Base-by-base conservation (phyloP, 2,888 invertebrate genomes). In the Meta bourneti region DNA sequence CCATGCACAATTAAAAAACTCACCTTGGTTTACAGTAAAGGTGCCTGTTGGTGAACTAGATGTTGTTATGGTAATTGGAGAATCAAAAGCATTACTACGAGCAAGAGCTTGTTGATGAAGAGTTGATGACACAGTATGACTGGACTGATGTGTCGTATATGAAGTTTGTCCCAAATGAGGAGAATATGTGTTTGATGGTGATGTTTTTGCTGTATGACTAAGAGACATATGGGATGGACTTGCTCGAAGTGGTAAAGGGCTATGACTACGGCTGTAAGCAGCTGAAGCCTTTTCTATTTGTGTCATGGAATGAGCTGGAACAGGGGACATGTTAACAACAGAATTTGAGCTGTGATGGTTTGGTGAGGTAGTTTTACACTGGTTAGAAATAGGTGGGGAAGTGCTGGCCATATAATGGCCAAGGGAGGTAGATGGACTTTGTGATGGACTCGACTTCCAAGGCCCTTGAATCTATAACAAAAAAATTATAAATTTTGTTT, bases 131-230 rank as follows among this genome's bases (percentile, higher is more conserved):
- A 91, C 87, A 72, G 86, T 82, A 78, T 91, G 91, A 91, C 87
- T 91, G 91, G 91, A 91, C 91, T 91, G 91, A 72, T 91, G 91
- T 91, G 91, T 91, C 82, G 91, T 82, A 79, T 72, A 91, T 81
- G 81, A 69, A 87, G 91, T 51, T 86, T 86, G 86, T 61, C 77
- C 87, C 54, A 87, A 72, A 87, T 87, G 91, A 19, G 85, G 69
- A 71, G 91, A 91, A 78, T 89, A 89, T 84, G 89, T 70, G 61
- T 75, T 92, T n/a, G 92, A 85, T 54, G 91, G 72, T 80, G 90
- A 88, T 74, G 92, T 89, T 89, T 92, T 92, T 84, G 89, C 48
- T 48, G 77, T 48, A 77, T 89, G 88, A 80, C 89, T 75, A 34
- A 89, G 74, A 9, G 92, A 71, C 49, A 89, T 69, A 71, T 85